Evolutionary conservation across 1,140 invertebrate species (phyloP).

Genomic region (Lepidurus couesii): DNA sequence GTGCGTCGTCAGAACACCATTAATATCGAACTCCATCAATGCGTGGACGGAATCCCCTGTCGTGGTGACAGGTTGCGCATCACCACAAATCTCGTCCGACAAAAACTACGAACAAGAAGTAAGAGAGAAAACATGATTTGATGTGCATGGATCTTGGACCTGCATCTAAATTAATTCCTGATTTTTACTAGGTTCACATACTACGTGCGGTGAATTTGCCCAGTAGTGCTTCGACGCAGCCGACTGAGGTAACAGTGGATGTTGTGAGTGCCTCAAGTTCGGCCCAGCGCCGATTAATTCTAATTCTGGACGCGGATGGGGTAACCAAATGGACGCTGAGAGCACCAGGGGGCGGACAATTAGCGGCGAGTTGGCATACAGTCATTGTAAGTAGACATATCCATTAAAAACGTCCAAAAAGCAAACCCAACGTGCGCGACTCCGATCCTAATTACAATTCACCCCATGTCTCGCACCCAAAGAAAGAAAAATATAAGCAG

Average conservation of each 20-base stretch:
- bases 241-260: neutral
- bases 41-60: constrained; percentile 22
- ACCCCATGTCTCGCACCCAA: no score
- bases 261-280: constrained; percentile 11
- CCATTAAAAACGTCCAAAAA: neutral
- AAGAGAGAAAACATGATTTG: neutral
- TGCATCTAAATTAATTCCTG: neutral
- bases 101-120: neutral
- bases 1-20: constrained; percentile 22
- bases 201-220: constrained; percentile 23
- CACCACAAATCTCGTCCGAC: neutral
- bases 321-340: constrained; percentile 20
- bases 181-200: constrained; percentile 18
- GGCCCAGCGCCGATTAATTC: constrained; percentile 26
- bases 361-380: constrained; percentile 17
- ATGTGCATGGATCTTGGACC: neutral
- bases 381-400: constrained; percentile 24
- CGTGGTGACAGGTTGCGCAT: neutral
- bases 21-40: constrained; percentile 4
- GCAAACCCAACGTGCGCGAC: no score
- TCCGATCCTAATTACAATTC: no score
- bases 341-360: neutral
- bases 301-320: constrained; percentile 27
- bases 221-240: neutral
- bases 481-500: no score